Evolutionary conservation across 2,113 vertebrate species (phyloP).

Genomic region (Crotalus viridis): DNA sequence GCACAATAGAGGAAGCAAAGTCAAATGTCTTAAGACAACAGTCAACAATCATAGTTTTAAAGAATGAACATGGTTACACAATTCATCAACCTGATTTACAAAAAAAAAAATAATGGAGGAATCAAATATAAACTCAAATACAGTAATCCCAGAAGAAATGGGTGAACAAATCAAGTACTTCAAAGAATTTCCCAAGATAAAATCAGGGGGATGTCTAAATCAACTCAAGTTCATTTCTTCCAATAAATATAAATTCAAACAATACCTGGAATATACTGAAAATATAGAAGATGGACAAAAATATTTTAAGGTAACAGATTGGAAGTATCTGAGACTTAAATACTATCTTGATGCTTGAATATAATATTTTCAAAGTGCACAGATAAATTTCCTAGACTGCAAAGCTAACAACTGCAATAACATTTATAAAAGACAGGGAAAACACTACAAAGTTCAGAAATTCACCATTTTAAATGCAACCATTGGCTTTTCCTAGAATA

Average conservation of each 20-base stretch:
- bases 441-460: neutral
- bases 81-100: neutral
- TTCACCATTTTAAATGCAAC: neutral
- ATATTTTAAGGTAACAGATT: neutral
- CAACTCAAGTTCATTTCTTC: neutral
- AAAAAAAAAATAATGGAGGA: neutral
- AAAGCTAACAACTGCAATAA: neutral
- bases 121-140: neutral
- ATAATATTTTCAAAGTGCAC: neutral
- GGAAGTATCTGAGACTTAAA: neutral
- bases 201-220: neutral
- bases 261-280: neutral
- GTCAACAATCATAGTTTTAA: neutral
- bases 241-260: neutral
- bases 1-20: neutral
- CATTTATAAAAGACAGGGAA: neutral
- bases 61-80: neutral
- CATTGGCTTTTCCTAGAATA: neutral
- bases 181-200: neutral
- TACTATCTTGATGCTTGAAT: neutral
- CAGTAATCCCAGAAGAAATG: neutral
- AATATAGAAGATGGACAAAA: neutral
- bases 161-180: neutral
- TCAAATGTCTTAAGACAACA: neutral
- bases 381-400: neutral